Conservation (phyloP, 2,888 invertebrate species). For the Anorthoa munda region DNA sequence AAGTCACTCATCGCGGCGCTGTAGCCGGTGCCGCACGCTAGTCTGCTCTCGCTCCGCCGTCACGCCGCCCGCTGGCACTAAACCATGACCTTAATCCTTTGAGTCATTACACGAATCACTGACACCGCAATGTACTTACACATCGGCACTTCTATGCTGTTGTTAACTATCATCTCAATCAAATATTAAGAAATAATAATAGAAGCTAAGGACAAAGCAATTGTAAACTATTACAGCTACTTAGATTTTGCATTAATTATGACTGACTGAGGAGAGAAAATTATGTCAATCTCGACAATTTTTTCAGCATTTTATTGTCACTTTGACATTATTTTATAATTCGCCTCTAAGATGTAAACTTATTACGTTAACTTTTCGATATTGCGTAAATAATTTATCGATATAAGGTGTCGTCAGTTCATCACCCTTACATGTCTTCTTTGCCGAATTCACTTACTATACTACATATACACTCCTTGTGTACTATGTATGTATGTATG, state of each 20-base stretch:
- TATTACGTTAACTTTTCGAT: too few species aligned
- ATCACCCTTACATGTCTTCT: too few species aligned
- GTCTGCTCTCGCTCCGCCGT: conserved; percentile 61
- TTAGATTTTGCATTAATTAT: conserved; percentile 8
- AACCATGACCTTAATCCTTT: conserved; percentile 76
- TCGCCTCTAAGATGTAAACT: too few species aligned
- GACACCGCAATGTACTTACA: conserved; percentile 60
- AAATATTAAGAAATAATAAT: too few species aligned
- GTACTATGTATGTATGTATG: too few species aligned
- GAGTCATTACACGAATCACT: conserved; percentile 69
- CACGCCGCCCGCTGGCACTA: conserved; percentile 67
- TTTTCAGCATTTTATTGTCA: not conserved
- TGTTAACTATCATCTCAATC: conserved; percentile 8
- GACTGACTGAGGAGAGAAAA: conserved; percentile 1
- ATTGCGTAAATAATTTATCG: too few species aligned
- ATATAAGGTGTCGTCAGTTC: too few species aligned
- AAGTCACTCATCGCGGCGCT: conserved; percentile 84
- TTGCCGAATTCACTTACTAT: too few species aligned
- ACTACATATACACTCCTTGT: too few species aligned
- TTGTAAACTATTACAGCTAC: not conserved
- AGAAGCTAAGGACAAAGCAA: not conserved
- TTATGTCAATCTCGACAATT: not conserved
- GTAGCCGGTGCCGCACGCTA: conserved; percentile 74
- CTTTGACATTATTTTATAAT: not conserved
- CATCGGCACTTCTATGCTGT: conserved; percentile 32